Conservation (phyloP, 2,797 vertebrate genomes). For the Mormyrops attenuatus region DNA sequence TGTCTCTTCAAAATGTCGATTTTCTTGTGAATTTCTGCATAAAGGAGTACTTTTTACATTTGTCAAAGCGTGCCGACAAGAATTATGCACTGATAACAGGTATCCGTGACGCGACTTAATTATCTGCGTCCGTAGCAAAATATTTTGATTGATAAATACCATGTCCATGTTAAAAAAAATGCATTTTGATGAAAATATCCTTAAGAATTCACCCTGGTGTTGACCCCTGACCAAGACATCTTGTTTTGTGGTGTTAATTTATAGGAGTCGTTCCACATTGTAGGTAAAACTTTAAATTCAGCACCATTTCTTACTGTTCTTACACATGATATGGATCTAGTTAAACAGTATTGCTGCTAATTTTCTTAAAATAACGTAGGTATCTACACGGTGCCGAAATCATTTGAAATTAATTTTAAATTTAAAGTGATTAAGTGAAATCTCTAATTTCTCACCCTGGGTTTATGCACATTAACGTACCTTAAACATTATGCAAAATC, state of each 20-base stretch:
- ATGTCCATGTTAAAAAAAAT: not conserved
- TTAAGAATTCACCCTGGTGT: not conserved
- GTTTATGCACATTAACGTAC: not conserved
- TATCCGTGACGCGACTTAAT: not conserved
- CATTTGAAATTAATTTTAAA: not conserved
- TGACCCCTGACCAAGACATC: not conserved
- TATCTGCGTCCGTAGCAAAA: not conserved
- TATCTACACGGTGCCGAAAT: not conserved
- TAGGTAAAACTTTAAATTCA: not conserved
- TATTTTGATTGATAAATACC: not conserved
- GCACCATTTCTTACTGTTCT: not conserved
- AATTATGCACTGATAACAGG: not conserved
- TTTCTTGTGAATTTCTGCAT: not conserved
- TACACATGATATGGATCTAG: not conserved
- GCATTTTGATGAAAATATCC: not conserved
- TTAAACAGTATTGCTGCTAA: not conserved
- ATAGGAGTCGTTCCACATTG: not conserved
- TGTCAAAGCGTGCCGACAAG: not conserved
- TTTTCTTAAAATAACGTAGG: not conserved
- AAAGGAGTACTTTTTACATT: not conserved
- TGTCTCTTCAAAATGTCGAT: not conserved
- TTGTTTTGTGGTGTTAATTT: not conserved
- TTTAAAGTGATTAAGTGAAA: not conserved
- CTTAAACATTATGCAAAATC: not conserved
- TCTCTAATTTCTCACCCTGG: not conserved